A percentile compares a stretch with the other conserved stretches of the same genome.
Conservation (phyloP, 2,797 vertebrate genomes). For the Coluber constrictor region DNA sequence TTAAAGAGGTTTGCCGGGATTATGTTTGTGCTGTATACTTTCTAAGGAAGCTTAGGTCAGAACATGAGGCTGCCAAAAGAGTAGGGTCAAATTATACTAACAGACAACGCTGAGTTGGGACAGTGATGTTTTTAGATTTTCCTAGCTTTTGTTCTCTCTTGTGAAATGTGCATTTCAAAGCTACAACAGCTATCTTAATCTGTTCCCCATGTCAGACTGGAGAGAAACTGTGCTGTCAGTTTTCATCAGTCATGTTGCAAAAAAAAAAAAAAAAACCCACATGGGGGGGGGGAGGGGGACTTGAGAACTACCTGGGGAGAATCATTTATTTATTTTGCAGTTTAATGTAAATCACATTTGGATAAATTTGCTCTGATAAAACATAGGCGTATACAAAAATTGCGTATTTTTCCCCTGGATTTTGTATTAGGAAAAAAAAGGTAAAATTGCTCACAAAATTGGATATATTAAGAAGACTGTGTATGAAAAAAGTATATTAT, state of each 20-base stretch:
- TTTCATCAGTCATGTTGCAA: not conserved
- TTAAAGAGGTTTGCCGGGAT: too few relatives aligned
- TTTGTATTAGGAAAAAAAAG: not conserved
- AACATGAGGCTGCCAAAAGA: not conserved
- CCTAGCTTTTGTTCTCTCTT: not conserved
- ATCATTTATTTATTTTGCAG: not conserved
- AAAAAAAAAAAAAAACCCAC: not conserved
- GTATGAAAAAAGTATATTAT: not conserved
- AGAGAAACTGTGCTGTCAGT: not conserved
- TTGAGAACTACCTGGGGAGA: not conserved
- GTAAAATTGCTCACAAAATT: not conserved
- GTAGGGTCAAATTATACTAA: not conserved
- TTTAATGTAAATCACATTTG: not conserved
- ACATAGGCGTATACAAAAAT: not conserved
- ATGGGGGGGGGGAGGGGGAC: fast-evolving
- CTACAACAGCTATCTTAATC: not conserved
- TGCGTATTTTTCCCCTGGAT: not conserved
- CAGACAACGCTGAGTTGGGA: not conserved
- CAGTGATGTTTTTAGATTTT: not conserved
- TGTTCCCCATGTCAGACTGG: not conserved
- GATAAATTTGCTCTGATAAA: not conserved
- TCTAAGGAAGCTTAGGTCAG: too few relatives aligned
- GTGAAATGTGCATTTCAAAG: not conserved
- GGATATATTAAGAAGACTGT: not conserved
- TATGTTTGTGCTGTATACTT: too few relatives aligned